Evolutionary conservation across 2,113 vertebrate species (phyloP), one percentile per base, ranked within the genome.

Genomic region (Crotalus horridus): DNA sequence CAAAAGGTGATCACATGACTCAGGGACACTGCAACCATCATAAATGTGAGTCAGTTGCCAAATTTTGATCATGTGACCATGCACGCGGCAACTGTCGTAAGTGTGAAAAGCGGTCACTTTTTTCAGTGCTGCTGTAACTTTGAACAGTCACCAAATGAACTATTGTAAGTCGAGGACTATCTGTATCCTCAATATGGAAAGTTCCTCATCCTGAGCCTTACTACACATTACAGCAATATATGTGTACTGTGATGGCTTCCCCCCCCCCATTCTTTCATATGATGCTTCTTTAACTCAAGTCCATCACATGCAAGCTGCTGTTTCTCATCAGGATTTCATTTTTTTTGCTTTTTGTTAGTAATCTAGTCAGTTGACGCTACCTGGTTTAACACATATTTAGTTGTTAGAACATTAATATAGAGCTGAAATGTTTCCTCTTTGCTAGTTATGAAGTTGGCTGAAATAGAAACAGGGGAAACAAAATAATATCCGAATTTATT

Each of bases 221-320:
- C 23, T 24, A 29, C 51, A 87, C 13, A 54, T 87, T 6, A n/a
- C 17, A 26, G 85, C 21, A 87, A 55, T 24, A 51, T n/a, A 53
- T 26, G 26, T 3, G 3, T 13, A n/a, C 12, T 0, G 29, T 39
- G 29, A 20, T 21, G 4, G 46, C 17, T 3, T n/a, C 1, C 1
- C 23, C 23, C 3, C 3, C 11, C 29, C 0, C 9, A 21, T 13
- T 48, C 13, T 4, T 61, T 48, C 24, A 89, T 46, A 29, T 4
- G 15, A 26, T 1, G 13, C n/a, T 13, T 23, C 61, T 20, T 81
- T 33, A n/a, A n/a, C 10, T 89, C 56, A 15, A 91, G 11, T 3
- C 33, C 51, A 43, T 85, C 26, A n/a, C 12, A 43, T 39, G 8
- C 23, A n/a, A 17, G 46, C 26, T 20, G 46, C 17, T 11, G 59